Base-by-base conservation (phyloP, 2,113 vertebrate species). In the Anoplopoma fimbria region DNA sequence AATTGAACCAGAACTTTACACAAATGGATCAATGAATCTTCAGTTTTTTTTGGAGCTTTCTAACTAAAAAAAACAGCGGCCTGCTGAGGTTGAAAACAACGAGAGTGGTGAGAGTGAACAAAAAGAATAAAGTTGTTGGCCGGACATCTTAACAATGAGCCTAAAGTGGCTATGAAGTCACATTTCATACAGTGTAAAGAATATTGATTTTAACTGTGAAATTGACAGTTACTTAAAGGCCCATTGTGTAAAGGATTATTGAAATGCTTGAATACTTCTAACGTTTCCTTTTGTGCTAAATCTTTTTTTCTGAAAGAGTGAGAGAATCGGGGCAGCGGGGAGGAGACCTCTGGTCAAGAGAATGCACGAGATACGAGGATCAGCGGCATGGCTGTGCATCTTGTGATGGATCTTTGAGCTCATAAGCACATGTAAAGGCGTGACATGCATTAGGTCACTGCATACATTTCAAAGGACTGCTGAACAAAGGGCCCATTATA, bases 381-480 rank as follows among this genome's bases (percentile, higher is more conserved):
- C 71, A 51, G 38, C 4, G 2, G 34, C 40, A 34, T n/a, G 23
- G 14, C 19, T 19, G 25, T 33, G 36, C 42, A 14, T 69, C 45
- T 38, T 34, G 12, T 21, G 62, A 62, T 36, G 15, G 34, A 53
- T 62, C 25, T 49, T n/a, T 61, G 42, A 69, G 36, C 75, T 75
- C 23, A 21, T 19, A 19, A 65, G 13, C 65, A 69, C 47, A 40
- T 53, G 64, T 34, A n/a, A n/a, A 55, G 31, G 47, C 45, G 27
- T 64, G 21, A 31, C 64, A 64, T 45, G 15, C 12, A 25, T 47
- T 38, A 45, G 79, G 69, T 51, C 47, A 63, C 10, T 58, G 29
- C 63, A 57, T 60, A 29, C 29, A 82, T 70, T 51, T 74, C 4
- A 67, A 58, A 25, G 36, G 17, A 62, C 15, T 15, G 9, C 45